phyloP scores from a whole-genome alignment of 2,888 invertebrate genomes.

The Drosophila affinis region DNA sequence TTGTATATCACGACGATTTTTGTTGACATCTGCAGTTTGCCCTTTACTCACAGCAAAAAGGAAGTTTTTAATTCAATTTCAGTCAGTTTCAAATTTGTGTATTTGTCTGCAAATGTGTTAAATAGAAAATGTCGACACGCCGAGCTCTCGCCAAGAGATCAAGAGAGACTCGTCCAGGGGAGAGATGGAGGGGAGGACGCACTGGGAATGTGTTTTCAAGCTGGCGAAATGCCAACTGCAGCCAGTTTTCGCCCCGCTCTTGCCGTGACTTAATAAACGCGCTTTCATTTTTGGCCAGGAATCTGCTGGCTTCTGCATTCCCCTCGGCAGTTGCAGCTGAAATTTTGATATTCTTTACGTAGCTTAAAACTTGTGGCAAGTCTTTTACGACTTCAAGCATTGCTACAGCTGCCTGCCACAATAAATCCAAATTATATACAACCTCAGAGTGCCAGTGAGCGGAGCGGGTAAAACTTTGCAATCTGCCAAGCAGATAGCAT shows the following conservation, averaged over 20 bases:
- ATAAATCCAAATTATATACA: conserved; percentile 62
- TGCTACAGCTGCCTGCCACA: conserved; percentile 44
- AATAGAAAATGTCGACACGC: conserved; percentile 9
- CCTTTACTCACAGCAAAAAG: conserved; percentile 23
- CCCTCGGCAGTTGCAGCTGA: conserved; percentile 10
- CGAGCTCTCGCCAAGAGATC: background rate
- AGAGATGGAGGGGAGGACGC: background rate
- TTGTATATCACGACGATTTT: conserved; percentile 4
- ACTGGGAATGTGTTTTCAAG: conserved; percentile 8
- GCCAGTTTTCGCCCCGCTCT: conserved; percentile 6
- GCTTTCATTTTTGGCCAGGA: conserved; percentile 10
- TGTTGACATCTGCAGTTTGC: conserved; percentile 25
- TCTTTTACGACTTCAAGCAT: conserved; percentile 44
- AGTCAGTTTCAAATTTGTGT: conserved; percentile 30
- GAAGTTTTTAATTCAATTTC: conserved; percentile 59
- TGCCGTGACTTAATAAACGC: conserved; percentile 18
- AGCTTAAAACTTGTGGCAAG: conserved; percentile 49
- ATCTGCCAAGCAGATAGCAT: conserved; percentile 11
- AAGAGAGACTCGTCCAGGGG: background rate
- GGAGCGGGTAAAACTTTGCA: conserved; percentile 32
- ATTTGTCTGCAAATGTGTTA: conserved; percentile 23
- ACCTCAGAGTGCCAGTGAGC: conserved; percentile 4
- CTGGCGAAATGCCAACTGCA: conserved; percentile 37
- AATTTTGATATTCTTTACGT: conserved; percentile 43
- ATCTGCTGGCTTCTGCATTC: conserved; percentile 8